Conservation (phyloP, 2,888 invertebrate genomes). For the Chesias legatella region DNA sequence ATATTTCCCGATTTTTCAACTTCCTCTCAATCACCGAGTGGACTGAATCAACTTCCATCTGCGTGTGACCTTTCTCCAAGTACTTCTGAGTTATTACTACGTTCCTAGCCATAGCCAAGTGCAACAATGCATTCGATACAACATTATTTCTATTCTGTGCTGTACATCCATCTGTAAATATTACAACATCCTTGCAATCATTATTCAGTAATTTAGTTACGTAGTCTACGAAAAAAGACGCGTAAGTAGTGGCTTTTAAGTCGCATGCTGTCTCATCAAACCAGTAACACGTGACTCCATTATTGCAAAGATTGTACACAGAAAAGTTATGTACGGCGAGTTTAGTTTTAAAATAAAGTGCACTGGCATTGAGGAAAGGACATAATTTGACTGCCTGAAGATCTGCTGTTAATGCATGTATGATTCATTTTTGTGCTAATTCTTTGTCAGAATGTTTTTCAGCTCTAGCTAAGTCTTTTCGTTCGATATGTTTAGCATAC, state of each 20-base stretch:
- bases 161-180: constrained; percentile 36
- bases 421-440: neutral
- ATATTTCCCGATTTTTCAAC: constrained; percentile 31
- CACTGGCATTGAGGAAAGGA: constrained; percentile 10
- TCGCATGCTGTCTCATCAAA: constrained; percentile 20
- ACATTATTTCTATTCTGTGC: constrained; percentile 33
- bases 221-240: constrained; percentile 21
- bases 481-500: constrained; percentile 21
- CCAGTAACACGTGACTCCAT: constrained; percentile 18
- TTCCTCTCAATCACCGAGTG: constrained; percentile 45
- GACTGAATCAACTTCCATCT: constrained; percentile 34
- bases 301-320: constrained; percentile 11
- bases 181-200: constrained; percentile 7
- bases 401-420: neutral
- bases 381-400: constrained; percentile 16
- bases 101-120: neutral
- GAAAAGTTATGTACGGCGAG: constrained; percentile 14
- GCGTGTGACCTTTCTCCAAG: constrained; percentile 34
- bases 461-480: constrained; percentile 18
- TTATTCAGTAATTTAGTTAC: constrained; percentile 20
- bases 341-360: constrained; percentile 17
- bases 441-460: constrained; percentile 32
- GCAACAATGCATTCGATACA: constrained; percentile 30
- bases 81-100: constrained; percentile 32
- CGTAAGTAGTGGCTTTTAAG: constrained; percentile 16